Conservation (phyloP, 1,140 invertebrate species). For the Batillaria attramentaria region DNA sequence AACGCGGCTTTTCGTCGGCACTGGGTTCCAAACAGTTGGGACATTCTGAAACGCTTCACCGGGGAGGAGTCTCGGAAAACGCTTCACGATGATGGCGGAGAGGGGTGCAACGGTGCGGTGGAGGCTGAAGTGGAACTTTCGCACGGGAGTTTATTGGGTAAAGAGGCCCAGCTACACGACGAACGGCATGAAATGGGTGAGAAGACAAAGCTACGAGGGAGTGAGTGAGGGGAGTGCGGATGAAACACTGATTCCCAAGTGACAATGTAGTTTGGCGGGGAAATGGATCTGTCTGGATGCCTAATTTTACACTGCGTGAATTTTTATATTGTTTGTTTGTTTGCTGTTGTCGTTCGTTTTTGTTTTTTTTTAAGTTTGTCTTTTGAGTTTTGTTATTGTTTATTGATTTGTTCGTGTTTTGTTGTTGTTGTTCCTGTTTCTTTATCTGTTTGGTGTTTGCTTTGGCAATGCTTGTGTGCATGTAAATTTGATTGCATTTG, state of each 20-base stretch:
- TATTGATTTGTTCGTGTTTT: not conserved
- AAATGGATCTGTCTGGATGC: not conserved
- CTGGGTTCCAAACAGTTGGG: not conserved
- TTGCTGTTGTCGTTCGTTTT: no score
- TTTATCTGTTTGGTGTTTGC: not conserved
- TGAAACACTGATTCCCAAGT: not conserved
- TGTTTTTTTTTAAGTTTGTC: no score
- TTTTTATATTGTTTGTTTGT: no score
- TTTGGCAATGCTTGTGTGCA: not conserved
- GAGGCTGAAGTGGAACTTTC: not conserved
- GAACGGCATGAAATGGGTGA: not conserved
- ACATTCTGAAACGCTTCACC: conserved; percentile 17
- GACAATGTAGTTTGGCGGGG: not conserved
- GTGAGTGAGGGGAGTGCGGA: not conserved
- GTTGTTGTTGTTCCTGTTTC: not conserved
- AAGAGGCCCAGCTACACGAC: not conserved
- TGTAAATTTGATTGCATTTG: not conserved
- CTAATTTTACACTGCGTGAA: not conserved
- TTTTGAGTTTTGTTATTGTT: not conserved
- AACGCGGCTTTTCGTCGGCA: conserved; percentile 14
- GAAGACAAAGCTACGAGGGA: not conserved
- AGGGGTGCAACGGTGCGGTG: not conserved
- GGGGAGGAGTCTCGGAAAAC: not conserved
- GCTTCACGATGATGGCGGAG: not conserved
- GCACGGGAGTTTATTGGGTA: not conserved